Conservation (phyloP, 1,140 invertebrate species). For the Calephelis nemesis region DNA sequence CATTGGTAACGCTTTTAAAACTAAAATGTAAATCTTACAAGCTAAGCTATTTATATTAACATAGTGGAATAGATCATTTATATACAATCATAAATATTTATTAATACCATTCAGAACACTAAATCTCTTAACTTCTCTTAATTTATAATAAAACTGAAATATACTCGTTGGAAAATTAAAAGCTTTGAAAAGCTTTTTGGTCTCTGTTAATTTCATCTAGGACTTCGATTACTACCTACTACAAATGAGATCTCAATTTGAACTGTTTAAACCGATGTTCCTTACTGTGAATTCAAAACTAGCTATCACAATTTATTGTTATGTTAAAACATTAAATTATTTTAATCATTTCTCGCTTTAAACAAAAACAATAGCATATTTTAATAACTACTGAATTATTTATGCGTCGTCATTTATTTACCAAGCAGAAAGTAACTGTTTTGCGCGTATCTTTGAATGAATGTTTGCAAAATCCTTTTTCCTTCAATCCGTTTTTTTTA, state of each 20-base stretch:
- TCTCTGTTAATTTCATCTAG: constrained; percentile 65
- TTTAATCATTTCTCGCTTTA: background rate
- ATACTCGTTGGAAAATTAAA: constrained; percentile 3
- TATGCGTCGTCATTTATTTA: background rate
- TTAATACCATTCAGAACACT: constrained; percentile 16
- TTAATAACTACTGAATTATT: background rate
- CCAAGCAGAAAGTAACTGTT: too few relatives aligned
- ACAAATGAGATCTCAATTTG: constrained; percentile 75
- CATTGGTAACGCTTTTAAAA: constrained; percentile 73
- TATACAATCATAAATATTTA: constrained; percentile 23
- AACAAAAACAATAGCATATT: constrained; percentile 6
- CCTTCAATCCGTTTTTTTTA: too few relatives aligned
- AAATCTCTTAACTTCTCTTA: background rate
- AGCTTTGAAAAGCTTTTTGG: constrained; percentile 59
- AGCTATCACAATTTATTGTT: constrained; percentile 69
- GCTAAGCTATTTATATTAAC: constrained; percentile 34
- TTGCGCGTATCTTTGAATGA: too few relatives aligned
- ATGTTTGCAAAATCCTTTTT: too few relatives aligned
- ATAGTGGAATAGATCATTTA: constrained; percentile 39
- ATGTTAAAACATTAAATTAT: constrained; percentile 23
- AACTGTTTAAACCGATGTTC: constrained; percentile 69
- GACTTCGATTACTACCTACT: constrained; percentile 64
- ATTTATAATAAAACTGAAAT: constrained; percentile 2
- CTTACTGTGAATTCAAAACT: constrained; percentile 54
- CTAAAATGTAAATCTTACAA: constrained; percentile 51